Conservation (phyloP, 1,140 invertebrate genomes). For the Globodera ellingtonae region DNA sequence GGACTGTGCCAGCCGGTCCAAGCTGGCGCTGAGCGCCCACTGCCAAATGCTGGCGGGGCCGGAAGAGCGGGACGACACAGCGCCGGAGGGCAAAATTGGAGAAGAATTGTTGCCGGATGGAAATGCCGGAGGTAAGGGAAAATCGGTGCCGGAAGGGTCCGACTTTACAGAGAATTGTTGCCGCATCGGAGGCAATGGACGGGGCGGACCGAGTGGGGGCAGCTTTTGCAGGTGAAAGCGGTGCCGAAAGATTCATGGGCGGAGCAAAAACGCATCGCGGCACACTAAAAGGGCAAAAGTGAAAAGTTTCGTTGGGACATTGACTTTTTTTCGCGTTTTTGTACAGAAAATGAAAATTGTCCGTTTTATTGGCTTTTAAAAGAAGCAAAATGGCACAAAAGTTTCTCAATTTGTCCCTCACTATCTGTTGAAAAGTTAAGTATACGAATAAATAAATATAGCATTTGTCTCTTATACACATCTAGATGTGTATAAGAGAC, state of each 20-base stretch:
- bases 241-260: constrained; percentile 6
- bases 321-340: neutral
- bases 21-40: neutral
- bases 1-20: constrained; percentile 8
- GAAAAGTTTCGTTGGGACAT: neutral
- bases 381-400: neutral
- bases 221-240: neutral
- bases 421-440: neutral
- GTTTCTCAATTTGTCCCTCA: neutral
- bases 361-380: neutral
- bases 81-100: neutral
- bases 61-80: neutral
- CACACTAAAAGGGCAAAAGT: neutral
- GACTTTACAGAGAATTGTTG: neutral
- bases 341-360: neutral
- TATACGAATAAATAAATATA: neutral
- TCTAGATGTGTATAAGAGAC: too few species aligned
- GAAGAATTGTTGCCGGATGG: neutral
- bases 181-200: neutral
- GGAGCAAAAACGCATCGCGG: neutral
- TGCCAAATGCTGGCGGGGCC: neutral
- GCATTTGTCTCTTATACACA: too few species aligned
- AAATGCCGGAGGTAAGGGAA: neutral
- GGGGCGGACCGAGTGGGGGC: too few species aligned
- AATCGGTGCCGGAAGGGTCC: neutral